Conservation (phyloP, 2,888 invertebrate genomes). For the Linyphia triangularis region DNA sequence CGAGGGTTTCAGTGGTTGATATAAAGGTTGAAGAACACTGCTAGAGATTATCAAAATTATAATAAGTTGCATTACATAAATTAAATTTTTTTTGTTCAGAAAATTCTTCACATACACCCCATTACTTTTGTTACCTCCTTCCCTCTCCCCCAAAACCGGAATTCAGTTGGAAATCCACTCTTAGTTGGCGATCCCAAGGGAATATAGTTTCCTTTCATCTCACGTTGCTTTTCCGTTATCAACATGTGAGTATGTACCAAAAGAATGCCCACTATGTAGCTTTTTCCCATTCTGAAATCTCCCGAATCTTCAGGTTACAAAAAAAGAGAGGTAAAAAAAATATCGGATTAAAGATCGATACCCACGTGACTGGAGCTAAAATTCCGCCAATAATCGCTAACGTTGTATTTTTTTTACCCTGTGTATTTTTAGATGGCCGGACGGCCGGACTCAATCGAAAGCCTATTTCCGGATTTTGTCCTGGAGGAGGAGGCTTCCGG, state of each 20-base stretch:
- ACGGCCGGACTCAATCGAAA: conserved; percentile 30
- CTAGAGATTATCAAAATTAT: too few species aligned
- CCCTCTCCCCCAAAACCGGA: background rate
- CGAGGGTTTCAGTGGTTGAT: too few species aligned
- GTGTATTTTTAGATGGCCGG: background rate
- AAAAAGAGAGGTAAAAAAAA: background rate
- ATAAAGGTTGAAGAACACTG: too few species aligned
- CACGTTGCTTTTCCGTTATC: conserved; percentile 36
- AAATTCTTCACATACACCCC: too few species aligned
- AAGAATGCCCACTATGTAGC: background rate
- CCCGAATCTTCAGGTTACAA: background rate
- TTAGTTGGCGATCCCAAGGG: background rate
- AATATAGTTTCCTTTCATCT: background rate
- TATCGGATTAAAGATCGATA: background rate
- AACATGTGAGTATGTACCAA: conserved; percentile 28
- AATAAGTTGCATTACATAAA: too few species aligned
- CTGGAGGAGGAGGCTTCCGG: background rate
- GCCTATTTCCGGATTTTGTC: conserved; percentile 21
- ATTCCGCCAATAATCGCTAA: background rate
- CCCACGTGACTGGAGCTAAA: background rate
- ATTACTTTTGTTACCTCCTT: background rate
- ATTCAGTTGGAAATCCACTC: too few species aligned
- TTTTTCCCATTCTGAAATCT: background rate
- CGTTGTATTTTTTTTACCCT: background rate
- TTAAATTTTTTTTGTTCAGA: too few species aligned